Evolutionary conservation across 92 coral and sea anemone genomes (phyloP).

Genomic region (Porites rus): DNA sequence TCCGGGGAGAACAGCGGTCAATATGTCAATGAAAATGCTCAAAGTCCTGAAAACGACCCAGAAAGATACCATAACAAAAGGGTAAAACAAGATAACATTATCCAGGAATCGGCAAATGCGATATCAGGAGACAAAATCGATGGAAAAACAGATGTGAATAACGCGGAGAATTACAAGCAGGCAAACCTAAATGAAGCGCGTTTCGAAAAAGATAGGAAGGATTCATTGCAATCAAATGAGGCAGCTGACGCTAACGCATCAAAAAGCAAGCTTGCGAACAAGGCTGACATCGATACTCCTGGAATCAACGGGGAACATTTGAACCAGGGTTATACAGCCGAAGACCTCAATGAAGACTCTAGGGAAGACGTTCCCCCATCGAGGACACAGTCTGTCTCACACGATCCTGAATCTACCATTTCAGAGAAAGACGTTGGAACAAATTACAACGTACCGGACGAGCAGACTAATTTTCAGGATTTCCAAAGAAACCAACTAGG

Average conservation of each 20-base stretch:
- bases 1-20: neutral
- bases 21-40: neutral
- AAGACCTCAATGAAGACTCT: neutral
- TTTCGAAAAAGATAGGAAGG: neutral
- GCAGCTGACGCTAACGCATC: neutral
- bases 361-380: neutral
- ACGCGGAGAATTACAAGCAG: slow-evolving; percentile 1
- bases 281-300: neutral
- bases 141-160: neutral
- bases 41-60: neutral
- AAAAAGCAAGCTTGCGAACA: neutral
- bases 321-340: neutral
- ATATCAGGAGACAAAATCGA: neutral
- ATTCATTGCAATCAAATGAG: neutral
- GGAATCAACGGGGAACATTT: no score
- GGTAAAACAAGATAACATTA: neutral
- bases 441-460: neutral
- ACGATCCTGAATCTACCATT: neutral
- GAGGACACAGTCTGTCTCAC: neutral
- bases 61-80: neutral
- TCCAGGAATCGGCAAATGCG: neutral
- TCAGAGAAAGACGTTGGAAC: neutral
- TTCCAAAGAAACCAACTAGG: neutral
- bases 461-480: neutral
- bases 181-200: slow-evolving; percentile 6